A percentile compares a stretch with the other conserved stretches of the same genome.
phyloP scores from a whole-genome alignment of 2,797 vertebrate genomes.

The Coregonus sp. region DNA sequence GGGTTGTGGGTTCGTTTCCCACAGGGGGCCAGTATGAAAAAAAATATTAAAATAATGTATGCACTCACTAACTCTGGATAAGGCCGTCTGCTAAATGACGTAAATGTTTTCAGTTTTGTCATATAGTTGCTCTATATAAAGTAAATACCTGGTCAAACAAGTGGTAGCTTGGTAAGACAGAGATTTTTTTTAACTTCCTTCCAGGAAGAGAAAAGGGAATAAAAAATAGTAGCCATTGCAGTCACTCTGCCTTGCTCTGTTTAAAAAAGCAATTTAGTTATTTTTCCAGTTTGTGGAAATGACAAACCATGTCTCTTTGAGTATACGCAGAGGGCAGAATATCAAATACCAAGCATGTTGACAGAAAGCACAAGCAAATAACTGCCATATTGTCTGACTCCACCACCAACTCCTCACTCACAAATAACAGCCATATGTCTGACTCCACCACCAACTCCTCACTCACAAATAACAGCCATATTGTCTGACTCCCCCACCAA shows the following conservation, averaged over 20 bases:
- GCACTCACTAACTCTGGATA: no score
- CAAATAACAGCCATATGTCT: no score
- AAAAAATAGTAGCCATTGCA: not conserved
- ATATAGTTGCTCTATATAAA: not conserved
- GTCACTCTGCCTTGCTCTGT: not conserved
- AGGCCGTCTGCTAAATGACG: no score
- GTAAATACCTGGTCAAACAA: not conserved
- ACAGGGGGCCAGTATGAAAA: no score
- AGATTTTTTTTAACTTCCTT: not conserved
- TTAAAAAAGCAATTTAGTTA: not conserved
- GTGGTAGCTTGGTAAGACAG: no score
- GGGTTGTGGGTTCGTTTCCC: no score
- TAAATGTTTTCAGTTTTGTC: not conserved
- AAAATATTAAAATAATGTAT: no score
- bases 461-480: no score
- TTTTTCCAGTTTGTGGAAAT: conserved; percentile 9
- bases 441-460: no score
- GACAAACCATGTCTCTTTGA: conserved; percentile 18
- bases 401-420: no score
- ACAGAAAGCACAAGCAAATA: conserved; percentile 24
- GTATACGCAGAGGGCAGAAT: conserved; percentile 10
- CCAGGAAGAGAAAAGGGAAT: not conserved
- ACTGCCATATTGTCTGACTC: not conserved
- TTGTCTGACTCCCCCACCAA: no score
- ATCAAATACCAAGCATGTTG: conserved; percentile 14